Percentiles rank a stretch among this genome's conserved stretches.
Conservation (phyloP, 1,140 invertebrate genomes). For the Megalopta genalis region DNA sequence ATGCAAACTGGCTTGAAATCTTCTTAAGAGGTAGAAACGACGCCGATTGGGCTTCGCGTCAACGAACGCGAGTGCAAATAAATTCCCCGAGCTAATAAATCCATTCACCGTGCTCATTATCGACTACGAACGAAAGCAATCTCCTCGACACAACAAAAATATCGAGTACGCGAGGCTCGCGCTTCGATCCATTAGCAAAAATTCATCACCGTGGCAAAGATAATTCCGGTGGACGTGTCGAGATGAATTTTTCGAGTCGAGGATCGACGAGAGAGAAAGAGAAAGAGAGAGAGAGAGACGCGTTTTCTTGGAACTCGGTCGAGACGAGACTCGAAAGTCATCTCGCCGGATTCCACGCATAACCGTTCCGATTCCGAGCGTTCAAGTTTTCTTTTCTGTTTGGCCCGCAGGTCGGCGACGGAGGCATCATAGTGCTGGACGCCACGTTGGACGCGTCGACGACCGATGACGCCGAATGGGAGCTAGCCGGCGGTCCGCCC, state of each 20-base stretch:
- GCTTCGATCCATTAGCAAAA: no score
- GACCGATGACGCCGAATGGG: slow-evolving; percentile 84
- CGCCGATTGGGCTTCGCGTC: background rate
- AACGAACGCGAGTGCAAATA: background rate
- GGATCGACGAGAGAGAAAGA: background rate
- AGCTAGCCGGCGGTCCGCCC: slow-evolving; percentile 84
- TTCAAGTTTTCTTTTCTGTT: background rate
- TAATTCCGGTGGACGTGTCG: no score
- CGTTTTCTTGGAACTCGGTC: slow-evolving; percentile 31
- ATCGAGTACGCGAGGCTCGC: no score
- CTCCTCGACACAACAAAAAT: no score
- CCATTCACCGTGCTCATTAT: no score
- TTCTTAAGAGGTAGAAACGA: background rate
- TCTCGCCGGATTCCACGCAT: slow-evolving; percentile 23
- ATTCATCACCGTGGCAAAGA: no score
- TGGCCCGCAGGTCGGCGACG: slow-evolving; percentile 83
- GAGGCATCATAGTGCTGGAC: slow-evolving; percentile 84
- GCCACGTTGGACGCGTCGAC: slow-evolving; percentile 83
- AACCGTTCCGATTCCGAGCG: slow-evolving; percentile 14
- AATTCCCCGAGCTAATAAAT: no score
- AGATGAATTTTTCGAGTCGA: no score
- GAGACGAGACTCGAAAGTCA: slow-evolving; percentile 29
- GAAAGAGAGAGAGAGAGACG: background rate
- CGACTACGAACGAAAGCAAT: no score
- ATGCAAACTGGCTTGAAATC: background rate